Evolutionary conservation across 2,888 invertebrate genomes (phyloP).

Genomic region (Patella pellucida): DNA sequence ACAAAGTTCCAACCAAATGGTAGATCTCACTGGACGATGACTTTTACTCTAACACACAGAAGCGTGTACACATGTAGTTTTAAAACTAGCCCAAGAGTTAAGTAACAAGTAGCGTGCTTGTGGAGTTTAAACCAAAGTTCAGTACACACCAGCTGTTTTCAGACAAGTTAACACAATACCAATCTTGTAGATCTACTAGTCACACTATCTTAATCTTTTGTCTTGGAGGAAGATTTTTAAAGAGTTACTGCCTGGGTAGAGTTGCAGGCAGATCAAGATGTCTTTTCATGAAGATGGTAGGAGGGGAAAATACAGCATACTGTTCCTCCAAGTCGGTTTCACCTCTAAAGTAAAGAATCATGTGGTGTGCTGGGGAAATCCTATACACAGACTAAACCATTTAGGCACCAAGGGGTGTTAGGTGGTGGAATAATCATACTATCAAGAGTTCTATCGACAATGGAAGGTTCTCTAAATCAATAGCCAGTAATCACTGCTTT

Average conservation of each 20-base stretch:
- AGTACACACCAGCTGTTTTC: conserved; percentile 1
- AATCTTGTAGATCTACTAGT: too few relatives aligned
- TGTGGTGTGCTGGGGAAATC: conserved; percentile 9
- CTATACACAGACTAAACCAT: conserved; percentile 5
- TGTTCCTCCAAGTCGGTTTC: conserved; percentile 10
- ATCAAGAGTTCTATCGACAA: background rate
- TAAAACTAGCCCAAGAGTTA: background rate
- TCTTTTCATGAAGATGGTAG: background rate
- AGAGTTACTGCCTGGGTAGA: conserved; percentile 1
- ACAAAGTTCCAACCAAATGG: conserved; percentile 7
- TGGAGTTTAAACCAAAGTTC: conserved; percentile 8
- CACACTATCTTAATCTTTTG: too few relatives aligned
- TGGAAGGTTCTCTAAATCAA: background rate
- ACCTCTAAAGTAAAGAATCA: conserved; percentile 10
- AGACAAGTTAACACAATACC: background rate
- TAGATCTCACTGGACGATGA: conserved; percentile 4
- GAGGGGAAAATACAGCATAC: conserved; percentile 9
- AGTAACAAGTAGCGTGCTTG: background rate
- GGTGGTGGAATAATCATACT: background rate
- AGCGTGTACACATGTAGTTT: background rate
- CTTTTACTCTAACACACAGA: background rate
- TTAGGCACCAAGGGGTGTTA: background rate
- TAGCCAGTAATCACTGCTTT: background rate
- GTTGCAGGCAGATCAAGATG: background rate
- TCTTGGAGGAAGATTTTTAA: background rate